Conservation (phyloP, 2,888 invertebrate species). For the Acronicta leporina region DNA sequence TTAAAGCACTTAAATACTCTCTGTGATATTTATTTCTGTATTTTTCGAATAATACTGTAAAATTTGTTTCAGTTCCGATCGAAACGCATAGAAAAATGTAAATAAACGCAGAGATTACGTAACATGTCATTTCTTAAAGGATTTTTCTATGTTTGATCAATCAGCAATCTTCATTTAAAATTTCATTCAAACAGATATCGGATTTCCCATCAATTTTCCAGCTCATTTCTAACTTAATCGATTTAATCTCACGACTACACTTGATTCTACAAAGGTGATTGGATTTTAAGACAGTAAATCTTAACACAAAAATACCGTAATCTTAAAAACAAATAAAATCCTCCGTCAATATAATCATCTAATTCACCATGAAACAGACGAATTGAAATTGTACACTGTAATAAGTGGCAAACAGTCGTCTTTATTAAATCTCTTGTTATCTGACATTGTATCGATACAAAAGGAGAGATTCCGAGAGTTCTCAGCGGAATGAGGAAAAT, state of each 20-base stretch:
- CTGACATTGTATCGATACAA: constrained; percentile 75
- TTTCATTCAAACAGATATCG: not conserved
- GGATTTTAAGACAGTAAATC: constrained; percentile 3
- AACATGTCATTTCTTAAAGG: constrained; percentile 14
- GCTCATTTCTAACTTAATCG: constrained; percentile 3
- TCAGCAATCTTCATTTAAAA: not conserved
- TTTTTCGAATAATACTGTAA: constrained; percentile 58
- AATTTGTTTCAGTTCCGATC: constrained; percentile 24
- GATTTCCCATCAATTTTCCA: constrained; percentile 5
- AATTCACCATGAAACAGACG: constrained; percentile 70
- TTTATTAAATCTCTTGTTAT: constrained; percentile 78
- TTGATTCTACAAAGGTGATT: not conserved
- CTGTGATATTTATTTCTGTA: constrained; percentile 69
- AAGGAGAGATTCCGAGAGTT: constrained; percentile 71
- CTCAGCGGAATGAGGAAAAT: constrained; percentile 73
- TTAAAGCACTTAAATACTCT: constrained; percentile 55
- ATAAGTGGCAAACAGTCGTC: constrained; percentile 67
- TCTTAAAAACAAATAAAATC: constrained; percentile 36
- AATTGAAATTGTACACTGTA: constrained; percentile 64
- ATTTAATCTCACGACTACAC: constrained; percentile 5
- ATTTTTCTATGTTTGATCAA: not conserved
- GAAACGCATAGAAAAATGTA: constrained; percentile 2
- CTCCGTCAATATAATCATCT: constrained; percentile 60
- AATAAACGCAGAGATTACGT: not conserved
- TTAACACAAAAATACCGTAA: constrained; percentile 14